Base-by-base conservation (phyloP, 2,797 vertebrate species). In the Sardinella longiceps region DNA sequence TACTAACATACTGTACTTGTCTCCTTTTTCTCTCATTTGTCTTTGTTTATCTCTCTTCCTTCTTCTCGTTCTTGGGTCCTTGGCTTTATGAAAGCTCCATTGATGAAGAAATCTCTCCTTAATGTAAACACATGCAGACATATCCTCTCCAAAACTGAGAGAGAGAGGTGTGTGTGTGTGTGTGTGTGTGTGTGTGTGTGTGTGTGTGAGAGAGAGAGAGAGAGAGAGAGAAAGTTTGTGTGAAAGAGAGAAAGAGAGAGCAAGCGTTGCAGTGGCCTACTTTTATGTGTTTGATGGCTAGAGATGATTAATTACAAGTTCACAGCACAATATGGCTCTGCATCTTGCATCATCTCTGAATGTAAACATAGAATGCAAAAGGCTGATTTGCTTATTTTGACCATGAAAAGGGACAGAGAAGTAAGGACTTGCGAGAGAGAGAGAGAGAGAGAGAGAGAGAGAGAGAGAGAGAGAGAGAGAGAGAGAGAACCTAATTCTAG, bases 401-500 rank as follows among this genome's bases (percentile, higher is more conserved):
- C n/a, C n/a, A n/a, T n/a, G n/a, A n/a, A n/a, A n/a, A n/a, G n/a
- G n/a, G n/a, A n/a, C n/a, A n/a, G n/a, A n/a, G n/a, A n/a, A n/a
- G n/a, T n/a, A n/a, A n/a, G n/a, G n/a, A n/a, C n/a, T n/a, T n/a
- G n/a, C n/a, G n/a, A n/a, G n/a, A 60, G 37, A 84, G 83, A 83
- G 28, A 80, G 80, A 66, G 10, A 33, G 10, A 66, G 25, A 66
- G 30, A 58, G 53, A 60, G 56, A 60, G 56, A 25, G 56, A 84
- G 84, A 83, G 28, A 80, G 77, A 70, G 28, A 70, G 28, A 70
- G 28, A 70, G 3, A 25, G 23, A n/a, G 20, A n/a, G 58, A 63
- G 25, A 63, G 25, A 63, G n/a, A 10, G 89, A 23, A 85, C 86
- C 89, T 87, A 85, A 94, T 93, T 93, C 92, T 94, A 86, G 91